Base-by-base conservation (phyloP, 2,888 invertebrate species). In the Nasonovia ribisnigri region DNA sequence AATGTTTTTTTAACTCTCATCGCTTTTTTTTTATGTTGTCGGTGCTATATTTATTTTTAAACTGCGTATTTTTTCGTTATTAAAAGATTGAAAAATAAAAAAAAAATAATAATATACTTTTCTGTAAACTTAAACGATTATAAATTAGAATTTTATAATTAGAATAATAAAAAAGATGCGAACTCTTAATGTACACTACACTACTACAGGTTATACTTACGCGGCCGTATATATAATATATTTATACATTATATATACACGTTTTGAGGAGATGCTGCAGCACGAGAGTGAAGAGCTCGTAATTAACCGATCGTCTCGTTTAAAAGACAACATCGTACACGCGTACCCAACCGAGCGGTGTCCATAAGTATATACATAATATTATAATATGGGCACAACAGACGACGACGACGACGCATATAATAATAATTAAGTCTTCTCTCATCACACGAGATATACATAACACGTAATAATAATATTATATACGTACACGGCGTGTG, bases 381-480 rank as follows among this genome's bases (percentile, higher is more conserved):
- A 54, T 3, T 24, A 24, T 24, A 24, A 54, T 57, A 26, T 57
- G 26, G 57, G 57, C 29, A 48, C n/a, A 36, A 11, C 46, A 46
- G 11, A 46, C 46, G 46, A 46, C 46, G 67, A 77, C 90, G 67
- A 90, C 51, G 77, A 77, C 10, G 46, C 46, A 43, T 60, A 90
- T 51, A 84, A 90, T 90, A 84, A 84, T 84, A 91, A 91, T 91
- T 84, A 91, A 91, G 91, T 84, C 91, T 90, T 90, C 91, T 90
- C 77, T 84, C 54, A 36, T 90, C 91, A 77, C 77, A 77, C 36
- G 77, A 77, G 77, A 77, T 77, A 42, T 77, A 77, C 77, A 77
- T 77, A 77, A 77, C 77, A 77, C 77, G 26, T 84, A 88, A 42
- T 54, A 54, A 26, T 87, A 36, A 57, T 86, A 46, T 42, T 13